Evolutionary conservation across 1,140 invertebrate species (phyloP), one percentile per base, ranked within the genome.

Genomic region (Heliconius nattereri): DNA sequence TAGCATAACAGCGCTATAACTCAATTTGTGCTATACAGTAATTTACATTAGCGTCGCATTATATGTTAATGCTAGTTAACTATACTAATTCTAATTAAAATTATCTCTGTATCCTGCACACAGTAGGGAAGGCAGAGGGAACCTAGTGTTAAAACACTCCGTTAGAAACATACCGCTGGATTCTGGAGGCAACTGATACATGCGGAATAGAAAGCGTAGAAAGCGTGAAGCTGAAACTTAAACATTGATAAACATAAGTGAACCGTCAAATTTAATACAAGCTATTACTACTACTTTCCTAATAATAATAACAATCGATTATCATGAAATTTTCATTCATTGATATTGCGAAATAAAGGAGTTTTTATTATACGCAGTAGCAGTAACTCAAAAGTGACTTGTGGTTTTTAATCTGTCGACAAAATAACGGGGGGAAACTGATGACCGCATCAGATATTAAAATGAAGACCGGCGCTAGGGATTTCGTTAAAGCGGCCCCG

Each of bases 291-390:
- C 60, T 66, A 75, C 19, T 66, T 74, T 54, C 60, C 75, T 79
- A 79, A 84, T 83, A 85, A 80, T 83, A 78, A 86, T 26, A 40
- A 76, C 23, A 32, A 76, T 66, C 5, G 37, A 52, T 73, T 78
- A 86, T 73, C 40, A 78, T 80, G 29, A 32, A 32, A 32, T 32
- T 32, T 76, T 71, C 83, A 74, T 84, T 86, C 83, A 90, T 89
- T 88, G 88, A 88, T 88, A 87, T 84, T 83, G 71, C 60, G 66
- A 84, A 84, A 83, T n/a, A n/a, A n/a, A n/a, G n/a, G n/a, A n/a
- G n/a, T n/a, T n/a, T n/a, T n/a, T n/a, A n/a, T n/a, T n/a, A n/a
- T n/a, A n/a, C 75, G 71, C 54, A 74, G 72, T 71, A 71, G 75
- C 60, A 45, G 40, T 45, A 16, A 20, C 57, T 32, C 23, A 81